Conservation (phyloP, 1,140 invertebrate species). For the Tribolium castaneum region DNA sequence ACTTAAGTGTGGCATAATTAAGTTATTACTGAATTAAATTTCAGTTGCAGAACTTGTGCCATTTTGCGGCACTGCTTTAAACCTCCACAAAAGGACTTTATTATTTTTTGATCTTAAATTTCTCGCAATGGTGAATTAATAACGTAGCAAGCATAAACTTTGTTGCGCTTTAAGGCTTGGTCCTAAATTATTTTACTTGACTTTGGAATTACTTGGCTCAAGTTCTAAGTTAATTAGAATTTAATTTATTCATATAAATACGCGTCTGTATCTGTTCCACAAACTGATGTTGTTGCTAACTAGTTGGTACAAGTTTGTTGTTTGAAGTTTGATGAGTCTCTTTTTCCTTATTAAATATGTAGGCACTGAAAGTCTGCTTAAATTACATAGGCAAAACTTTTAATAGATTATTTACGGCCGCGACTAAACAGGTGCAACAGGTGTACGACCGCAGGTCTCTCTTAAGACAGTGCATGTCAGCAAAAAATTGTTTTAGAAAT, state of each 20-base stretch:
- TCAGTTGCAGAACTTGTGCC: slow-evolving; percentile 9
- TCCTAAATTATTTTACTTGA: background rate
- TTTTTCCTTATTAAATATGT: slow-evolving; percentile 20
- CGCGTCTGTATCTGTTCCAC: background rate
- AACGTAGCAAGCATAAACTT: background rate
- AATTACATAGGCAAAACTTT: slow-evolving; percentile 29
- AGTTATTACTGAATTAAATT: slow-evolving; percentile 41
- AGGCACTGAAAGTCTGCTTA: slow-evolving; percentile 1
- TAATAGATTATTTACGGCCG: slow-evolving; percentile 19
- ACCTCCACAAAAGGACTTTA: background rate
- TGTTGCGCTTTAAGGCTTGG: background rate
- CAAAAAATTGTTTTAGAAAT: slow-evolving; percentile 28
- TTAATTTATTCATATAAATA: slow-evolving; percentile 31
- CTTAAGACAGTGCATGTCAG: background rate
- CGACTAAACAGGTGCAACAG: slow-evolving; percentile 38
- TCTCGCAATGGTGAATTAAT: background rate
- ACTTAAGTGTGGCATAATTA: slow-evolving; percentile 40
- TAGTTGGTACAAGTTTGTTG: slow-evolving; percentile 22
- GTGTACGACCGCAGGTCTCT: background rate
- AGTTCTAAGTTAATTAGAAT: slow-evolving; percentile 8
- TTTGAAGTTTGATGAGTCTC: slow-evolving; percentile 5
- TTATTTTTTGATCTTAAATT: background rate
- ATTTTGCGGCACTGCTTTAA: background rate
- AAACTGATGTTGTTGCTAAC: slow-evolving; percentile 7
- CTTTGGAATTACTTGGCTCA: slow-evolving; percentile 7